phyloP scores from a whole-genome alignment of 1,140 invertebrate genomes.

The Cydia fagiglandana region DNA sequence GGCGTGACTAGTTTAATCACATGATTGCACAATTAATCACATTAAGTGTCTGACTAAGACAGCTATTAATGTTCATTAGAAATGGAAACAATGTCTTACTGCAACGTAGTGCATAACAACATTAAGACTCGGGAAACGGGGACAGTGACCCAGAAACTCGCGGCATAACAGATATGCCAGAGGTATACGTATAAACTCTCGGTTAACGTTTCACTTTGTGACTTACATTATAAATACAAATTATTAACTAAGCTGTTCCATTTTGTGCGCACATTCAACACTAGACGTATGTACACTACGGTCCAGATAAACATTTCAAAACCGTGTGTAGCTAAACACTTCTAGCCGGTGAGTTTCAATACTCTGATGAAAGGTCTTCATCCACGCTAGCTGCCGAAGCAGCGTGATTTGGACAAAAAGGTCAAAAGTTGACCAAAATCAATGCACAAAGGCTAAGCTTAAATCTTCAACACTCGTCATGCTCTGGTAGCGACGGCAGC shows the following conservation, averaged over 20 bases:
- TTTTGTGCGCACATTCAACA: background rate
- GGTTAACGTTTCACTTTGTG: background rate
- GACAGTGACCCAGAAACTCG: background rate
- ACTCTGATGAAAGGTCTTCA: background rate
- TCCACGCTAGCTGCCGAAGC: background rate
- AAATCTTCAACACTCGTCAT: conserved; percentile 60
- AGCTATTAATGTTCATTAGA: background rate
- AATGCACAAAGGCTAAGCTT: background rate
- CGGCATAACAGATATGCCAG: background rate
- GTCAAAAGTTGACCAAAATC: background rate
- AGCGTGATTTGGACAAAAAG: background rate
- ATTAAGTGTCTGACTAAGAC: background rate
- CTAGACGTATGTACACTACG: background rate
- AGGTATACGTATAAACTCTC: background rate
- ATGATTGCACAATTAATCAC: background rate
- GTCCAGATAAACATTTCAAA: background rate
- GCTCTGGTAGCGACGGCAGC: conserved; percentile 61
- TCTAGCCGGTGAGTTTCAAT: background rate
- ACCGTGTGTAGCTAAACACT: background rate
- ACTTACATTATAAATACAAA: background rate
- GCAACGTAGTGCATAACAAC: background rate
- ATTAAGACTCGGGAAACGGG: background rate
- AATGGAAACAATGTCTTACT: background rate
- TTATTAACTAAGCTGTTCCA: background rate
- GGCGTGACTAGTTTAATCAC: conserved; percentile 23